Evolutionary conservation across 2,797 vertebrate species (phyloP).

Genomic region (Parotocinclus haroldoi): DNA sequence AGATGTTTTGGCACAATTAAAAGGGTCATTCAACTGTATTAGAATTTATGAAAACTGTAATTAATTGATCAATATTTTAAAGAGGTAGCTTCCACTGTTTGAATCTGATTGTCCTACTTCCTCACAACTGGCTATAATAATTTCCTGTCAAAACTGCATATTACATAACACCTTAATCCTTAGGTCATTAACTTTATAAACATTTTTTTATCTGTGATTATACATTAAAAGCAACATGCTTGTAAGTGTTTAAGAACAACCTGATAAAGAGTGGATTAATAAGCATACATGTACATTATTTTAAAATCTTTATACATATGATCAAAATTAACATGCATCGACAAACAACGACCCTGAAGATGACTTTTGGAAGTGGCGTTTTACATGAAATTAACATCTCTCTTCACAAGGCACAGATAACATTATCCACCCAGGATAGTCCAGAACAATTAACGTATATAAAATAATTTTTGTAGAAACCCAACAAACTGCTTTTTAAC

Average conservation of each 20-base stretch:
- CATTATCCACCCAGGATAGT: conserved; percentile 18
- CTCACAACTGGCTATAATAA: conserved; percentile 40
- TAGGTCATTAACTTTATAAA: conserved; percentile 5
- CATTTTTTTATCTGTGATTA: conserved; percentile 5
- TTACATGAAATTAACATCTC: conserved; percentile 18
- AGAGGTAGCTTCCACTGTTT: conserved; percentile 39
- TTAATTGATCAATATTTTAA: conserved; percentile 8
- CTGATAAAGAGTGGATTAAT: conserved; percentile 48
- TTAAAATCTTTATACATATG: conserved; percentile 8
- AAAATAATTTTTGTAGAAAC: too few relatives aligned
- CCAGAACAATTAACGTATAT: too few relatives aligned
- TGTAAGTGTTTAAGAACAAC: background rate
- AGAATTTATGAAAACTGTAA: conserved; percentile 32
- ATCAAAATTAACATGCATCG: conserved; percentile 17
- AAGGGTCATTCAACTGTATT: conserved; percentile 16
- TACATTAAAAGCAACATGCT: too few relatives aligned
- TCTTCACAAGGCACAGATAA: conserved; percentile 82
- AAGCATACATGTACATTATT: conserved; percentile 4
- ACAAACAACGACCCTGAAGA: background rate
- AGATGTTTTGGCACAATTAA: conserved; percentile 30
- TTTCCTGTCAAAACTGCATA: conserved; percentile 40
- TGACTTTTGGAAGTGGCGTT: background rate
- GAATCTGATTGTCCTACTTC: conserved; percentile 49
- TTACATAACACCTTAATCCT: conserved; percentile 35
- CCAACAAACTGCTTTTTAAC: background rate